phyloP scores from a whole-genome alignment of 2,888 invertebrate genomes.

The Desoria tigrina region DNA sequence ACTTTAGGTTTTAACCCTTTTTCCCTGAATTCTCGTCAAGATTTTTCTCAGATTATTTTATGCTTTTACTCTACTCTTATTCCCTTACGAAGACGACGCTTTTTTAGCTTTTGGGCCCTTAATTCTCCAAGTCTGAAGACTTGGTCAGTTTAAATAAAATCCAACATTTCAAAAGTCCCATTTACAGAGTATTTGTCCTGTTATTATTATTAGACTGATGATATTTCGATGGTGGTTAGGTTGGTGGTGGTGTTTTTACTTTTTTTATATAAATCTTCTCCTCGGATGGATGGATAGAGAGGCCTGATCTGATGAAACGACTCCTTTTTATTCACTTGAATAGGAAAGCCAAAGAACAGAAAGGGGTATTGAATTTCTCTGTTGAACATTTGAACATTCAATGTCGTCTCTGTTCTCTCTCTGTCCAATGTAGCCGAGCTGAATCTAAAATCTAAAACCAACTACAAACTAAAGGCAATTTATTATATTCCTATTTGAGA shows the following conservation, averaged over 20 bases:
- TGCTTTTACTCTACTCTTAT: constrained; percentile 21
- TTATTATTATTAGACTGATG: too few species aligned
- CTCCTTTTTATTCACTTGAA: constrained; percentile 11
- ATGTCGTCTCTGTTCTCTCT: too few species aligned
- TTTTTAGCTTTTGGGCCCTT: not conserved
- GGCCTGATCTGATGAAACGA: not conserved
- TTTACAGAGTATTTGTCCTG: too few species aligned
- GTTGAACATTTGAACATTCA: constrained; percentile 6
- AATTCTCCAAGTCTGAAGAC: not conserved
- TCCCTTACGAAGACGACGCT: not conserved
- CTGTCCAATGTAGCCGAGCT: too few species aligned
- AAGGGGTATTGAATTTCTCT: constrained; percentile 42
- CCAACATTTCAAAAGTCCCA: too few species aligned
- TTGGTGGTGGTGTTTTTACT: too few species aligned
- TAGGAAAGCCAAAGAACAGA: constrained; percentile 8
- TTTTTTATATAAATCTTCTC: not conserved
- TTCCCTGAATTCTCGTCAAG: constrained; percentile 36
- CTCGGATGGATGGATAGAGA: constrained; percentile 1
- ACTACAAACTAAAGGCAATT: too few species aligned
- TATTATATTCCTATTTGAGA: constrained; percentile 1
- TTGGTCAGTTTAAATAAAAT: too few species aligned
- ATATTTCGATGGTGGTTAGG: too few species aligned
- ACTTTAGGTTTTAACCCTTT: constrained; percentile 35
- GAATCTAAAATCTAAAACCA: too few species aligned
- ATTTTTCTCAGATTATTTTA: constrained; percentile 41